A percentile compares a stretch with the other conserved stretches of the same genome.
Evolutionary conservation across 2,797 vertebrate genomes (phyloP).

Genomic region (Discoglossus pictus): DNA sequence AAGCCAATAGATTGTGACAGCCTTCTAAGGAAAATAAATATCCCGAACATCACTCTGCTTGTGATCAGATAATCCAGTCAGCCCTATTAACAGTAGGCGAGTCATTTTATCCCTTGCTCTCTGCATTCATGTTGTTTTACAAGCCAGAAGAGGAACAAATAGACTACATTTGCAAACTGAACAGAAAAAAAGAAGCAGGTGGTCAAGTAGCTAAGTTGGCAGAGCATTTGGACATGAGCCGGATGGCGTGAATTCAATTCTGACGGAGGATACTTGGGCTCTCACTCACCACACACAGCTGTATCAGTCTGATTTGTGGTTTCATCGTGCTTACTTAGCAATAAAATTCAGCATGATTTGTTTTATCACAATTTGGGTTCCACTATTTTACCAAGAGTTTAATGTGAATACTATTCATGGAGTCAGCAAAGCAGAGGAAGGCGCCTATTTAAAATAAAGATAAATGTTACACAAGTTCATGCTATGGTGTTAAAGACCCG

Average conservation of each 20-base stretch:
- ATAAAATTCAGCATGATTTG: background rate
- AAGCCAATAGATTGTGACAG: too few species aligned
- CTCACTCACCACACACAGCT: slow-evolving; percentile 2
- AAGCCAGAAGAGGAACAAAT: slow-evolving; percentile 57
- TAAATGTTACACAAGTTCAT: too few species aligned
- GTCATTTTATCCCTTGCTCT: background rate
- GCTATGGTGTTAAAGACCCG: too few species aligned
- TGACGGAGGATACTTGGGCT: slow-evolving; percentile 34
- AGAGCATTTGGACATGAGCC: slow-evolving; percentile 54
- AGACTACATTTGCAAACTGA: slow-evolving; percentile 54
- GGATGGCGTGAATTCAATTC: slow-evolving; percentile 56
- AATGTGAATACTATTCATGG: too few species aligned
- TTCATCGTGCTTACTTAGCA: slow-evolving; percentile 28
- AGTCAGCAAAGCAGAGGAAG: too few species aligned
- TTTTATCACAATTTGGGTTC: background rate
- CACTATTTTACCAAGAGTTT: too few species aligned
- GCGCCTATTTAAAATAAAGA: too few species aligned
- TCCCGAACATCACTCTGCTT: too few species aligned
- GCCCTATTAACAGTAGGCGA: background rate
- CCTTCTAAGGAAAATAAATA: too few species aligned
- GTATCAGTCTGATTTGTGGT: slow-evolving; percentile 6
- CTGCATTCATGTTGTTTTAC: slow-evolving; percentile 4
- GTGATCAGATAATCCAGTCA: too few species aligned
- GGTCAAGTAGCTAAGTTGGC: slow-evolving; percentile 60
- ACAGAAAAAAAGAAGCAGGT: slow-evolving; percentile 66